Evolutionary conservation across 2,113 vertebrate genomes (phyloP).

Genomic region (Megaleporinus macrocephalus): DNA sequence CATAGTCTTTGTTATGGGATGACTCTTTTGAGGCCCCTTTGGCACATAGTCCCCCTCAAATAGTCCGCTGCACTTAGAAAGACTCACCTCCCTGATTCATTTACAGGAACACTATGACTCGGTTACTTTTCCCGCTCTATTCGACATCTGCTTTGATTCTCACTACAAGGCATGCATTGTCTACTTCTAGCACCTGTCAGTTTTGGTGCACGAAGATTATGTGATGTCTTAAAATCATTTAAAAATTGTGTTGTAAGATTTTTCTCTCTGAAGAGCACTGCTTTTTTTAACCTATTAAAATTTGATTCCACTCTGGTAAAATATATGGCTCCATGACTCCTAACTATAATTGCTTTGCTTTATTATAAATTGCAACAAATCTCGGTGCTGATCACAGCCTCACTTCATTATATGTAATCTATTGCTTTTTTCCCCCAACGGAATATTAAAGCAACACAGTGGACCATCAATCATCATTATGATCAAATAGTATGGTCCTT

Average conservation of each 20-base stretch:
- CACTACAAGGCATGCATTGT: background rate
- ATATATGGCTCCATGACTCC: background rate
- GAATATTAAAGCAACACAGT: conserved; percentile 6
- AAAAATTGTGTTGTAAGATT: background rate
- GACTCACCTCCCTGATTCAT: background rate
- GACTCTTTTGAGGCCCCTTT: background rate
- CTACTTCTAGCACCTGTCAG: conserved; percentile 6
- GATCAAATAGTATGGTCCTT: background rate
- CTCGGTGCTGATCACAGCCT: conserved; percentile 21
- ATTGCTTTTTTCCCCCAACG: conserved; percentile 2
- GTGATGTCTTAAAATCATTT: background rate
- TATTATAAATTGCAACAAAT: conserved; percentile 19
- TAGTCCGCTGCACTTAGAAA: background rate
- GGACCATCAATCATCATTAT: conserved; percentile 25
- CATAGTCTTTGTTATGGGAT: conserved; percentile 11
- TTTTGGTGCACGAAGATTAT: background rate
- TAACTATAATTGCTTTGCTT: conserved; percentile 21
- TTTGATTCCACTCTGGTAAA: background rate
- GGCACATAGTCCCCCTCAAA: background rate
- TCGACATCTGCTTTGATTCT: background rate
- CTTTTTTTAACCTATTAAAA: too few species aligned
- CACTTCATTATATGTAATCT: conserved; percentile 5
- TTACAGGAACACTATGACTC: conserved; percentile 13
- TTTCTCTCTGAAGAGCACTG: background rate
- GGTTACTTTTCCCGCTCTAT: background rate